Percentiles rank a stretch among this genome's conserved stretches.
phyloP scores from a whole-genome alignment of 2,113 vertebrate genomes.

The Nibea albiflora region DNA sequence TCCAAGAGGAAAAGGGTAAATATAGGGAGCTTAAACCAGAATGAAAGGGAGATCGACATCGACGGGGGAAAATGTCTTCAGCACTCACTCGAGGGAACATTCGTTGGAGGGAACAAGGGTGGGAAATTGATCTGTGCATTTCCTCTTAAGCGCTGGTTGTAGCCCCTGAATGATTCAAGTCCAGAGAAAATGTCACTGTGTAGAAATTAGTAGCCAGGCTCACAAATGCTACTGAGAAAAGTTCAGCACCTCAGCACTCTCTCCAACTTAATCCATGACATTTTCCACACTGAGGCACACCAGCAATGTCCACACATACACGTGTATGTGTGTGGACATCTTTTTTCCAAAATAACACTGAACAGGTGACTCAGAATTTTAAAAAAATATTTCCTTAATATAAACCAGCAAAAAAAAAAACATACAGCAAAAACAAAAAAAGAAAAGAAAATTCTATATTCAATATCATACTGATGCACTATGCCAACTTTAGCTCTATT shows the following conservation, averaged over 20 bases:
- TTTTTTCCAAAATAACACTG: neutral
- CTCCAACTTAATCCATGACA: neutral
- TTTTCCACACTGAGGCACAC: neutral
- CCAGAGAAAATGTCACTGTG: constrained; percentile 24
- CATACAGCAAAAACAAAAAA: neutral
- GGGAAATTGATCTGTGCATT: constrained; percentile 12
- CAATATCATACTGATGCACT: neutral
- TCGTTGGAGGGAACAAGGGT: constrained; percentile 8
- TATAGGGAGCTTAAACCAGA: neutral
- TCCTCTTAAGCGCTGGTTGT: constrained; percentile 4
- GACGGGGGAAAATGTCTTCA: constrained; percentile 8
- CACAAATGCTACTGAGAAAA: constrained; percentile 3
- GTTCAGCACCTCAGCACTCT: neutral
- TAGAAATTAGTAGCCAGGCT: neutral
- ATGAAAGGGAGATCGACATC: neutral
- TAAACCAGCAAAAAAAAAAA: too few relatives aligned
- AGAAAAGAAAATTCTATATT: neutral
- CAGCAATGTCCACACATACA: too few relatives aligned
- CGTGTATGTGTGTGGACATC: too few relatives aligned
- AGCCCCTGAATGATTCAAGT: constrained; percentile 16
- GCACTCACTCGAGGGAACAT: constrained; percentile 19
- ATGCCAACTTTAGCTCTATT: neutral
- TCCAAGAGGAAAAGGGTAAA: neutral
- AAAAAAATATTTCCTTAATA: too few relatives aligned
- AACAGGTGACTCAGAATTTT: neutral